A percentile compares a stretch with the other conserved stretches of the same genome.
Evolutionary conservation across 2,888 invertebrate species (phyloP).

Genomic region (Carpatolechia fugitivella): DNA sequence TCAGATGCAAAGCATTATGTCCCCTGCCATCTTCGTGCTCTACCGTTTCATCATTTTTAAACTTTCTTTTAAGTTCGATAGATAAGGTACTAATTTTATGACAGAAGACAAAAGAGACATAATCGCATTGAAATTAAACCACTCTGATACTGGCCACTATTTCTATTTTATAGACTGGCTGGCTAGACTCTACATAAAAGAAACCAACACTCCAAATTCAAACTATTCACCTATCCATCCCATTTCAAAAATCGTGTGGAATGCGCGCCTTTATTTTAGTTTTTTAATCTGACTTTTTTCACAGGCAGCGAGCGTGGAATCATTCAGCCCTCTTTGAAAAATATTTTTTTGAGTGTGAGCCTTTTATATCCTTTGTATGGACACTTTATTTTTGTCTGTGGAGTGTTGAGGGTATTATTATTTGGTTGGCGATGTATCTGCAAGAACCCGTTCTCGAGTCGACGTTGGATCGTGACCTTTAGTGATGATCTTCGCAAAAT

Average conservation of each 20-base stretch:
- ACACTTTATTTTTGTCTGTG: slow-evolving; percentile 47
- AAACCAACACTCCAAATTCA: slow-evolving; percentile 33
- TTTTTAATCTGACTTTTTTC: slow-evolving; percentile 32
- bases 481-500: slow-evolving; percentile 35
- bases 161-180: slow-evolving; percentile 23
- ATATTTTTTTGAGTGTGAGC: slow-evolving; percentile 39
- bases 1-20: too few species aligned
- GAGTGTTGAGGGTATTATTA: slow-evolving; percentile 17
- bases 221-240: slow-evolving; percentile 45
- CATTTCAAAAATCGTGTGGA: slow-evolving; percentile 45
- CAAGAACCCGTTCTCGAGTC: slow-evolving; percentile 59
- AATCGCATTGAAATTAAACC: too few species aligned
- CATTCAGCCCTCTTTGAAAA: slow-evolving; percentile 31
- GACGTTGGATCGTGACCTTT: slow-evolving; percentile 75
- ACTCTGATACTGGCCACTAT: slow-evolving; percentile 15
- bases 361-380: slow-evolving; percentile 45
- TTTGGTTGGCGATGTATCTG: slow-evolving; percentile 41
- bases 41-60: too few species aligned
- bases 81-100: too few species aligned
- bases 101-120: too few species aligned
- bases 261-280: slow-evolving; percentile 34
- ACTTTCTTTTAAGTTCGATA: too few species aligned
- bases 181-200: slow-evolving; percentile 28
- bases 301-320: slow-evolving; percentile 33
- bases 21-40: too few species aligned